phyloP scores from a whole-genome alignment of 2,113 vertebrate genomes.

The Morone saxatilis region DNA sequence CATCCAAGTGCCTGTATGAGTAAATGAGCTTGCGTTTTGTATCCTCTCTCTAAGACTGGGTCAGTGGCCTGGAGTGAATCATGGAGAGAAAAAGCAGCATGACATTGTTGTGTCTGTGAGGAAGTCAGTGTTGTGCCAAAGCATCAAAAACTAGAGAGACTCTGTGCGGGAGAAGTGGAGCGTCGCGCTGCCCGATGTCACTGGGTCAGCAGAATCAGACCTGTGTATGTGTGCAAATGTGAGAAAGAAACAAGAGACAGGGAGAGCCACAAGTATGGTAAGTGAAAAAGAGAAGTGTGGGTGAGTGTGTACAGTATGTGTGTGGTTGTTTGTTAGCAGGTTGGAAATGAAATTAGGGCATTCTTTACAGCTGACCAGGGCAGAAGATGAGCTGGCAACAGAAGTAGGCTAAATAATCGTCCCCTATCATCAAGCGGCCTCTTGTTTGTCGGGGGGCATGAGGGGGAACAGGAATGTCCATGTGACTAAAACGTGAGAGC shows the following conservation, averaged over 20 bases:
- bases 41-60: conserved; percentile 29
- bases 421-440: conserved; percentile 62
- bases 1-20: conserved; percentile 13
- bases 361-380: conserved; percentile 76
- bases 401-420: conserved; percentile 79
- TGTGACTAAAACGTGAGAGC: conserved; percentile 75
- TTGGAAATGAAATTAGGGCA: conserved; percentile 71
- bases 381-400: conserved; percentile 70
- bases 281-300: conserved; percentile 33
- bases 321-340: conserved; percentile 32
- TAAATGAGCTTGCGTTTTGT: conserved; percentile 16
- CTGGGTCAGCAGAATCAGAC: conserved; percentile 51
- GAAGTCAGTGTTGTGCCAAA: conserved; percentile 49
- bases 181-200: conserved; percentile 53
- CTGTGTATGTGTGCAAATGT: conserved; percentile 18
- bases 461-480: conserved; percentile 65
- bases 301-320: not conserved
- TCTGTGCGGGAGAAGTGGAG: conserved; percentile 78
- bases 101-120: conserved; percentile 62
- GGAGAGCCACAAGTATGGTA: conserved; percentile 3
- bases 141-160: conserved; percentile 43
- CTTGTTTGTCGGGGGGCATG: conserved; percentile 68
- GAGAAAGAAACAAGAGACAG: conserved; percentile 28
- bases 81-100: conserved; percentile 11
- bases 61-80: conserved; percentile 55